Evolutionary conservation across 2,888 invertebrate genomes (phyloP).

Genomic region (Pedicia rivosa): DNA sequence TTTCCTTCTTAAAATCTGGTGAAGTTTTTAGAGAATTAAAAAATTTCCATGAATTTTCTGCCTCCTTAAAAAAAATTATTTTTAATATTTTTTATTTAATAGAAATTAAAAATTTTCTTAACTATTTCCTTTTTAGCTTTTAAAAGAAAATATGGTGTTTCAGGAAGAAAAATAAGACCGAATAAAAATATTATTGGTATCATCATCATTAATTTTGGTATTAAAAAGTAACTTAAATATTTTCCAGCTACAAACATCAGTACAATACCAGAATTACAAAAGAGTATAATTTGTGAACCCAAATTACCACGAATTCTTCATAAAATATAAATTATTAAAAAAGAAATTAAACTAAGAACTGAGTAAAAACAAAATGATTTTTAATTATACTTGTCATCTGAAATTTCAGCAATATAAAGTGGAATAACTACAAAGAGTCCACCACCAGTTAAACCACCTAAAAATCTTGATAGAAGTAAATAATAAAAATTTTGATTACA

Average conservation of each 20-base stretch:
- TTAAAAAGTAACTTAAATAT: slow-evolving; percentile 1
- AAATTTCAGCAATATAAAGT: slow-evolving; percentile 3
- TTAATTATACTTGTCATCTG: background rate
- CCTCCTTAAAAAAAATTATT: slow-evolving; percentile 17
- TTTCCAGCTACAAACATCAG: slow-evolving; percentile 4
- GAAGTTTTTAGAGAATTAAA: background rate
- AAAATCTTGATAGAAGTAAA: slow-evolving; percentile 6
- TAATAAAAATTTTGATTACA: slow-evolving; percentile 5
- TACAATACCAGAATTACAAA: slow-evolving; percentile 4
- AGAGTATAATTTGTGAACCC: slow-evolving; percentile 4
- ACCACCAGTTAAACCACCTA: slow-evolving; percentile 9
- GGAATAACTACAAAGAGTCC: slow-evolving; percentile 5
- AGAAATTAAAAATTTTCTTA: slow-evolving; percentile 5
- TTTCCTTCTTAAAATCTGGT: slow-evolving; percentile 17
- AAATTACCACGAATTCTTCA: slow-evolving; percentile 8
- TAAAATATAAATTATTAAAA: background rate
- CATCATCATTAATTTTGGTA: slow-evolving; percentile 3
- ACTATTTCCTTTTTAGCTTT: slow-evolving; percentile 2
- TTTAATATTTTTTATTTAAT: background rate
- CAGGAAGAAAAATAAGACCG: slow-evolving; percentile 4
- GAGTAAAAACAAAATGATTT: background rate
- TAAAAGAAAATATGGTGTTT: slow-evolving; percentile 7
- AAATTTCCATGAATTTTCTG: slow-evolving; percentile 16
- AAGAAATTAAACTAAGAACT: background rate
- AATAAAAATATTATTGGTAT: slow-evolving; percentile 6